These are phyloP conservation scores for Drosophila mojavensis DNA, from an alignment of 1,140 invertebrate genomes.

Conservation along the genomic window DNA sequence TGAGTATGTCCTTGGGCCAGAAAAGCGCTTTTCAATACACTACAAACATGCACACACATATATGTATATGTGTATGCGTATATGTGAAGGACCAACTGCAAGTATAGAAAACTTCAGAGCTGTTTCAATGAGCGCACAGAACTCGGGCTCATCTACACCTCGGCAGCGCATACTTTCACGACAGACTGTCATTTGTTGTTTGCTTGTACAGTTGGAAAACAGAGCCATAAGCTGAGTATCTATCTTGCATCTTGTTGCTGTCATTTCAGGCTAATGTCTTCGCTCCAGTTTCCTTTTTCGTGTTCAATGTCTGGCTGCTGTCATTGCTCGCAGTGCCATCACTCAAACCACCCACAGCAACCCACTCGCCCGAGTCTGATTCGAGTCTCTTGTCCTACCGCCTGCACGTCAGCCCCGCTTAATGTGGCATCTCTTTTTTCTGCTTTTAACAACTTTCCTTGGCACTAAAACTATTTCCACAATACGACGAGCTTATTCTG, in stretches of 20 bases:
- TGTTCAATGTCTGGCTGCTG: constrained; percentile 76
- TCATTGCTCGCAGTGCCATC: constrained; percentile 52
- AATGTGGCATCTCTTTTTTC: constrained; percentile 38
- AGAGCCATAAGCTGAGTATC: constrained; percentile 72
- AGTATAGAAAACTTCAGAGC: constrained; percentile 14
- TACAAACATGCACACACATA: no score
- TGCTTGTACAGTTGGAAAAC: constrained; percentile 46
- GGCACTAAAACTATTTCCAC: constrained; percentile 2
- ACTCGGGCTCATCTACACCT: not conserved
- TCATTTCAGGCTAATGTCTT: constrained; percentile 80
- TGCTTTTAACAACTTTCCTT: constrained; percentile 62
- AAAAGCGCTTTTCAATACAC: constrained; percentile 61
- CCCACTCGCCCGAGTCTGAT: constrained; percentile 24
- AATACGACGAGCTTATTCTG: not conserved
- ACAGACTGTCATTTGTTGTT: constrained; percentile 61
- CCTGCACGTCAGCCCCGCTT: constrained; percentile 66
- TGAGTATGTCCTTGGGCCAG: constrained; percentile 56
- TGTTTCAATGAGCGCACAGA: constrained; percentile 1
- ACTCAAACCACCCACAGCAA: constrained; percentile 9
- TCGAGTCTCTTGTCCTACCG: constrained; percentile 56
- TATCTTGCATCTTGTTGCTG: constrained; percentile 77
- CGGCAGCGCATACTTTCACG: constrained; percentile 33
- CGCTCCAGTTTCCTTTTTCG: constrained; percentile 78
- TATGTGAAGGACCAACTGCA: constrained; percentile 22
- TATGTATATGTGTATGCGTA: constrained; percentile 45